Base-by-base conservation (phyloP, 2,113 vertebrate species). In the Lycaon pictus region DNA sequence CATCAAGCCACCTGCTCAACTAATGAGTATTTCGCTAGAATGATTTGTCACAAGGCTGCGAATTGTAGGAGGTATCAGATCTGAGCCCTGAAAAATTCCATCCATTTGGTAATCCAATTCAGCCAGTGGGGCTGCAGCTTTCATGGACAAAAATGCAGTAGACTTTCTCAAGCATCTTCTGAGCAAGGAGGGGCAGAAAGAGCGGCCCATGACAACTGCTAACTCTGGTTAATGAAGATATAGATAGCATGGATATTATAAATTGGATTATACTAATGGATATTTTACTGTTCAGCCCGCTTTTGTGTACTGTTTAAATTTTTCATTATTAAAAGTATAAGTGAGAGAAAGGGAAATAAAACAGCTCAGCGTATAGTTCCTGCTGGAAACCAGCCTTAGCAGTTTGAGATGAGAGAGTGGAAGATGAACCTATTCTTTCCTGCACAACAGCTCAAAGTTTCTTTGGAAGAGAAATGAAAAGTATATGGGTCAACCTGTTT, bases 381-480 rank as follows among this genome's bases (percentile, higher is more conserved):
- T 82, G 55, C 8, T 93, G 60, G 94, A 76, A 82, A 53, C 5
- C 17, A 85, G 63, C 27, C 56, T 69, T 65, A 81, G 76, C n/a
- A 35, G 51, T 88, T 35, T 32, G 83, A 87, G 53, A 17, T 32
- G 17, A 48, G 29, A 86, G 65, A 82, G 37, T 17, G 55, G 51
- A 93, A 37, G 51, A 23, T 9, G 10, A 32, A 56, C 58, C 32
- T 55, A 5, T 43, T 69, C 58, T 55, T 97, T 87, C 27, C 71
- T 11, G 17, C 17, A 67, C 3, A 65, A 6, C 58, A 51, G 29
- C 2, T 67, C 48, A 22, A 7, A 9, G 9, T 67, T 95, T 56
- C 83, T 82, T 88, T 74, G 90, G 87, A 92, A 95, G 79, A 63
- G 32, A 96, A 93, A 95, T 35, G 16, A 43, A 85, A 93, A 88